Base-by-base conservation (phyloP, 1,140 invertebrate genomes). In the Trichonephila clavata region DNA sequence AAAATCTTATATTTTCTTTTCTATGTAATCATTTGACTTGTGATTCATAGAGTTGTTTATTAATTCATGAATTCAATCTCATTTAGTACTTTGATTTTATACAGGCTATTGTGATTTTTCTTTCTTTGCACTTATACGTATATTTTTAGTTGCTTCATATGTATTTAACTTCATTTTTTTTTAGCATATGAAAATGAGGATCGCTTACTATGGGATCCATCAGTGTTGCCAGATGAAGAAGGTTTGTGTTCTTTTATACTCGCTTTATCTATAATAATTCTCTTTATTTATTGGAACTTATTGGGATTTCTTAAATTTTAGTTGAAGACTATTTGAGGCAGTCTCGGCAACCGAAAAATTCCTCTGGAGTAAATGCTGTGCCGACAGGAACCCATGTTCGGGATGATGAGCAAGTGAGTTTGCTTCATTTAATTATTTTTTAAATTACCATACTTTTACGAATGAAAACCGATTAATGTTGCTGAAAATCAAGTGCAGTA, bases 111-210 rank as follows among this genome's bases (percentile, higher is more conserved):
- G 32, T 39, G 32, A 39, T 50, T 50, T 50, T 50, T 50, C 10
- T 50, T 7, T 50, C 10, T 50, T 10, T 50, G 2, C 50, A 50
- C 7, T 43, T 43, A 7, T 43, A 7, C 7, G 50, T 50, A 10
- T 7, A 7, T 50, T 7, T 50, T 50, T 10, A 50, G 10, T 16
- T 0, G 0, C 27, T 80, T 13, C 13, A 24, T 13, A 80, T 39
- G 8, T 21, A 20, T 43, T 32, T 10, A 81, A 32, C 20, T 32
- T 81, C 10, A 13, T 27, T 60, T 80, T 60, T 80, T 77, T 94
- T 39, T 71, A 94, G 98, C 98, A 0, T 99, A 99, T 96, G 98
- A 99, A 96, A 99, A 99, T 96, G 98, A 99, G 96, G 99, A 99
- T 95, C 98, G 98, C 96, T 96, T 99, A 91, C 96, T 99, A 2